Percentiles rank a stretch among this genome's conserved stretches.
phyloP scores from a whole-genome alignment of 2,113 vertebrate genomes.

The Cacatua alba region DNA sequence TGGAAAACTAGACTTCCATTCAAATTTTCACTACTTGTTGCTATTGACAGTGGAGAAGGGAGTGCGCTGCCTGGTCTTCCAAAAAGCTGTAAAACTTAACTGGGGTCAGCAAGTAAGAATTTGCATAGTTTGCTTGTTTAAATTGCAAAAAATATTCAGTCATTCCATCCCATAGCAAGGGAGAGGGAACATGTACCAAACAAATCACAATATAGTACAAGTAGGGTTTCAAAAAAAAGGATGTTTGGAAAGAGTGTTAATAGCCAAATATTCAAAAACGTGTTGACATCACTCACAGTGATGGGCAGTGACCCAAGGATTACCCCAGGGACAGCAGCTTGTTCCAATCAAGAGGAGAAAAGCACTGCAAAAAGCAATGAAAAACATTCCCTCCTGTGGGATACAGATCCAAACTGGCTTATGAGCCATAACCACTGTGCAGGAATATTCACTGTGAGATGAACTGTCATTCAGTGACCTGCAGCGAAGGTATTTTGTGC shows the following conservation, averaged over 20 bases:
- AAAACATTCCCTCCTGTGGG: slow-evolving; percentile 16
- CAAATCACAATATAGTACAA: slow-evolving; percentile 11
- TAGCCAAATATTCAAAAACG: slow-evolving; percentile 57
- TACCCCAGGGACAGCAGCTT: slow-evolving; percentile 52
- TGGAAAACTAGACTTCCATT: not conserved
- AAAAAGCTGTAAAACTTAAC: slow-evolving; percentile 39
- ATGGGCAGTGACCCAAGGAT: slow-evolving; percentile 29
- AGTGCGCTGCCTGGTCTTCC: not conserved
- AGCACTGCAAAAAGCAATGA: slow-evolving; percentile 42
- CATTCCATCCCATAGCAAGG: not conserved
- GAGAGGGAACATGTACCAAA: not conserved
- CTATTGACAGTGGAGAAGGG: not conserved
- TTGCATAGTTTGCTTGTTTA: slow-evolving; percentile 37
- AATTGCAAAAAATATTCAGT: slow-evolving; percentile 31
- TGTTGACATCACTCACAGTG: slow-evolving; percentile 64
- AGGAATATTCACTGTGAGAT: not conserved
- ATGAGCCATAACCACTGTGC: not conserved
- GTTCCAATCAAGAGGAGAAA: slow-evolving; percentile 58
- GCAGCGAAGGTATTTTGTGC: not conserved
- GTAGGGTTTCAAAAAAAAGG: not conserved
- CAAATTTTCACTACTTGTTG: not conserved
- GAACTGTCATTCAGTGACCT: not conserved
- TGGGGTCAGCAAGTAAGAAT: slow-evolving; percentile 28
- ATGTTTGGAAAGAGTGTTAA: slow-evolving; percentile 58
- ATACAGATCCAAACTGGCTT: not conserved